Evolutionary conservation across 2,113 vertebrate genomes (phyloP).

Genomic region (Brachypteracias leptosomus): DNA sequence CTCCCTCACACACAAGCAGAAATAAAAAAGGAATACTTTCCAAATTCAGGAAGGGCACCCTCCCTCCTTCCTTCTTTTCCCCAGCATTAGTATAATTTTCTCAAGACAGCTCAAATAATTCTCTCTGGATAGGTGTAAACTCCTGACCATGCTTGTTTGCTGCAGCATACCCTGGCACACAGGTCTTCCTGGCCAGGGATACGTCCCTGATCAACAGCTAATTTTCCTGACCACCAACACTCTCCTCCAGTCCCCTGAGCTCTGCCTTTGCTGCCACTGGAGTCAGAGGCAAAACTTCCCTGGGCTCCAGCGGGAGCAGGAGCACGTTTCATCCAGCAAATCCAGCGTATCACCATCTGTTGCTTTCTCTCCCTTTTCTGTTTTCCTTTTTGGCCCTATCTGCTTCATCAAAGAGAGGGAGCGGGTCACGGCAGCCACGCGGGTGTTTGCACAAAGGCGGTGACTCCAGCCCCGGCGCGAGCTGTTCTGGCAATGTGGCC

Average conservation of each 20-base stretch:
- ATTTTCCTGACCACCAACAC: not conserved
- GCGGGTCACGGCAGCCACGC: not conserved
- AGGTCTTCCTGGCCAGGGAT: not conserved
- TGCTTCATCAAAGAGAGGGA: not conserved
- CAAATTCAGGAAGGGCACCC: not conserved
- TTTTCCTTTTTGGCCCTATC: constrained; percentile 23
- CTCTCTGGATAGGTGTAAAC: not conserved
- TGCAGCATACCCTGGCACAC: not conserved
- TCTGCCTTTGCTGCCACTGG: not conserved
- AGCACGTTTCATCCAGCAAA: not conserved
- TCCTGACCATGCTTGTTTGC: not conserved
- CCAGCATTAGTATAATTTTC: not conserved
- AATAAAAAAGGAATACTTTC: constrained; percentile 14
- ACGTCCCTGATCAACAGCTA: not conserved
- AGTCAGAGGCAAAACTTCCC: not conserved
- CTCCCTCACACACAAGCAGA: not conserved
- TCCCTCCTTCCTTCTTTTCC: not conserved
- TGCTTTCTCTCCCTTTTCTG: not conserved
- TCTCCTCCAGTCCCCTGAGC: not conserved
- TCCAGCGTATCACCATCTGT: not conserved
- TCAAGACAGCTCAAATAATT: not conserved
- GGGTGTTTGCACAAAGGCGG: constrained; percentile 37
- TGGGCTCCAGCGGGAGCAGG: not conserved
- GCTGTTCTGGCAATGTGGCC: constrained; percentile 50
- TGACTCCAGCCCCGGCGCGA: constrained; percentile 18